Evolutionary conservation across 2,888 invertebrate species (phyloP), one percentile per base, ranked within the genome.

Genomic region (Priocnemis perturbator): DNA sequence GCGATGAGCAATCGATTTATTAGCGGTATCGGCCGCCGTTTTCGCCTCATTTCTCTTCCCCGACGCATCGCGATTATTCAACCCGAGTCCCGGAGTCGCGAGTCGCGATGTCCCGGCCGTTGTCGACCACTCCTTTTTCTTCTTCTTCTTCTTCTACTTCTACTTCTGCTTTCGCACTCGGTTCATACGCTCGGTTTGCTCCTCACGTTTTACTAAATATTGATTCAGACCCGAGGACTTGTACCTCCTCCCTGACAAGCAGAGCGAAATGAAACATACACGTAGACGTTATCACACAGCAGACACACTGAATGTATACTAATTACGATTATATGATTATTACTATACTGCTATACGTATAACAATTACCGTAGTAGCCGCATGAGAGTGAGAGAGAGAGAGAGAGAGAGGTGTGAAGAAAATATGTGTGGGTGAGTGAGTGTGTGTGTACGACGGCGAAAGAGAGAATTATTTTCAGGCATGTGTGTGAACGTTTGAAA

Each of bases 261-360:
- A 37, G 37, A 37, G 14, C 50, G 50, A 50, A 50, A 50, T 19
- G 61, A 50, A 60, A 53, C 45, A 63, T 57, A 61, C 53, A 21
- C 47, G 48, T 60, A 52, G 56, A 63, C 69, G 59, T 44, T 56
- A 47, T 37, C 19, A 62, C 47, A 50, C 11, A 21, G 15, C 57
- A 63, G 57, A 60, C 69, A 58, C 69, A 56, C 56, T 63, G 14
- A 52, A 72, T 71, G 69, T 76, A 77, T 66, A 73, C 64, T 64
- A 71, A 73, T 75, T 71, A 77, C 64, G 71, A 74, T 59, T 66
- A 74, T 59, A 65, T 55, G 37, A 60, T 60, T 64, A 71, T 65
- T 73, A 60, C 50, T 67, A 47, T 61, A 57, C 56, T 57, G 53
- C 23, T 60, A 58, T 62, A 70, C 48, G 57, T 56, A 60, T 70